Base-by-base conservation (phyloP, 2,797 vertebrate genomes). In the Novumbra hubbsi region DNA sequence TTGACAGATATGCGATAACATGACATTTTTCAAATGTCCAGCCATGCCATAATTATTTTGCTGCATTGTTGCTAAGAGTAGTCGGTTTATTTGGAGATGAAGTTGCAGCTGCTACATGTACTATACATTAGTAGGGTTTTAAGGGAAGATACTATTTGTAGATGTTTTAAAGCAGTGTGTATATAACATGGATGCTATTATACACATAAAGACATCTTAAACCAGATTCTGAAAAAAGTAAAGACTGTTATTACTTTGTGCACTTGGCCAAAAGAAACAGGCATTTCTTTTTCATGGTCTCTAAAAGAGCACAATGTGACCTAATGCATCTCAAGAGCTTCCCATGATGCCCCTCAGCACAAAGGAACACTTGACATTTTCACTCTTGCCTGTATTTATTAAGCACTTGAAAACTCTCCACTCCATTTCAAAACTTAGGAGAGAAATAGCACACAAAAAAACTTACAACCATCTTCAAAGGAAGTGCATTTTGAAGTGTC, bases 311-410 rank as follows among this genome's bases (percentile, higher is more conserved):
- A 70, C 70, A 71, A 73, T 72, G 52, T 64, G 75, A 87, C 75
- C 63, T 81, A 87, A 87, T 90, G 83, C 82, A 84, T 90, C 90
- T 88, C 68, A 81, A 83, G 77, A 86, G 73, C 75, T 66, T 84
- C 70, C 76, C 83, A 83, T 48, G 73, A 73, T 86, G 76, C 84
- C 80, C 82, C 81, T 70, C 76, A 85, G 85, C 84, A 82, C 84
- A 87, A 86, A 92, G 83, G 89, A 77, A 79, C 70, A 68, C 78
- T 85, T 86, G 81, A 79, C 80, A 82, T 85, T 89, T 89, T 84
- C 74, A 83, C 80, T 76, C 77, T 82, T 72, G 79, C 75, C 81
- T 86, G 78, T 81, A 85, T 87, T 85, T 88, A 87, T 86, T 80
- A 81, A 82, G 81, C 82, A 88, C 81, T 86, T 80, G 68, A 83